Base-by-base conservation (phyloP, 1,140 invertebrate genomes). In the Odontomachus brunneus region DNA sequence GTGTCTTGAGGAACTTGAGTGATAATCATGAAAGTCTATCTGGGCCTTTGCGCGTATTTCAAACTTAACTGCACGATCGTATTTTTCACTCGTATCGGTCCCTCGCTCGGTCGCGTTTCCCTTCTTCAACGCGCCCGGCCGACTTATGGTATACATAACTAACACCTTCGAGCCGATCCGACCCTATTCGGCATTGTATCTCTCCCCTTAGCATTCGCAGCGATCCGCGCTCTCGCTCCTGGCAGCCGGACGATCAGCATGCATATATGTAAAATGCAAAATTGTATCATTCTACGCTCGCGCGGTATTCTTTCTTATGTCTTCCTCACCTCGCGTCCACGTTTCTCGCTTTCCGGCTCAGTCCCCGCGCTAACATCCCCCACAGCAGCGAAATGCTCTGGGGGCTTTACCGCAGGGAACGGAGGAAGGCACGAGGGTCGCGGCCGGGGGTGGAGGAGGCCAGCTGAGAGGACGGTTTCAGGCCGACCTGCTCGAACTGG, bases 401-500 rank as follows among this genome's bases (percentile, higher is more conserved):
- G 84, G 65, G 81, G 73, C 76, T 89, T n/a, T 76, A 55, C 29
- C 38, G 49, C 65, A 29, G 38, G 33, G 72, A 24, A 73, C 38
- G 24, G 48, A 33, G 29, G 29, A 5, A 33, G 2, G 29, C 29
- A 33, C n/a, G n/a, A n/a, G n/a, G n/a, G n/a, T n/a, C n/a, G n/a
- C n/a, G n/a, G n/a, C n/a, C n/a, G n/a, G 29, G 29, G 29, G 29
- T 5, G 29, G 29, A 5, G 5, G 5, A 5, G 29, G 29, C 2
- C 2, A 33, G 29, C 29, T 3, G 29, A 33, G 29, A 33, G 29
- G 5, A 24, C 53, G 83, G 83, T 87, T 26, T 86, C 85, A 91
- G 91, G 38, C 38, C 49, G 91, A 90, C 81, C 89, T 89, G 88
- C 85, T 89, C 65, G 89, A 89, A 80, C 88, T 88, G 88, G 89